Percentiles rank a stretch among this genome's conserved stretches.
phyloP scores from a whole-genome alignment of 1,140 invertebrate species.

The Harpegnathos saltator region DNA sequence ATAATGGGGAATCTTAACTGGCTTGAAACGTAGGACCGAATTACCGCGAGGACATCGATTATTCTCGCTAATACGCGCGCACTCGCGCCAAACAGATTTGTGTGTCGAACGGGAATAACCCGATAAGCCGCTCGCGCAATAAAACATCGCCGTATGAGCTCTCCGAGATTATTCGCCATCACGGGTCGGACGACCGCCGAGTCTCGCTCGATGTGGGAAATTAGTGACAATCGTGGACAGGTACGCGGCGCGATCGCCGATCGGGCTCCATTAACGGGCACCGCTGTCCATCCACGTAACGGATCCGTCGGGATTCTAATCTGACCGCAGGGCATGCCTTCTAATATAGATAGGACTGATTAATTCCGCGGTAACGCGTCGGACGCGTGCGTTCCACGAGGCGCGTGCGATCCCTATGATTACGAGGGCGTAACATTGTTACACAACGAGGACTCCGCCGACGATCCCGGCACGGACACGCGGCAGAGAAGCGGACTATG shows the following conservation, averaged over 20 bases:
- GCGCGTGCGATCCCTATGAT: slow-evolving; percentile 74
- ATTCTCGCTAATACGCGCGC: neutral
- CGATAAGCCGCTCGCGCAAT: slow-evolving; percentile 17
- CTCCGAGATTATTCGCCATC: slow-evolving; percentile 11
- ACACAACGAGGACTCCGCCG: slow-evolving; percentile 29
- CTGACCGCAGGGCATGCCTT: slow-evolving; percentile 80
- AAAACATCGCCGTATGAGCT: slow-evolving; percentile 7
- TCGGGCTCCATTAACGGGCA: slow-evolving; percentile 77
- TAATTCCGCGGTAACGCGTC: slow-evolving; percentile 78
- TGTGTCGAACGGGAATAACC: neutral
- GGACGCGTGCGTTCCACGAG: slow-evolving; percentile 74
- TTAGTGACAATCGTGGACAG: slow-evolving; percentile 47
- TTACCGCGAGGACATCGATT: slow-evolving; percentile 15
- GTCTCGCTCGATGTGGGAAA: slow-evolving; percentile 19
- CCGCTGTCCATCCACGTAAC: slow-evolving; percentile 70
- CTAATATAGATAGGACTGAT: slow-evolving; percentile 82
- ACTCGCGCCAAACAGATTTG: slow-evolving; percentile 14
- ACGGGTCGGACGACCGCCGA: neutral
- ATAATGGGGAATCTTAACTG: neutral
- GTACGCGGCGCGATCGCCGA: slow-evolving; percentile 29
- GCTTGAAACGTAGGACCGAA: neutral
- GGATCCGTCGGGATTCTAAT: slow-evolving; percentile 80
- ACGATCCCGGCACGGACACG: neutral
- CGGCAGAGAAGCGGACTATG: slow-evolving; percentile 51
- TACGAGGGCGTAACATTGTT: slow-evolving; percentile 53